phyloP scores from a whole-genome alignment of 2,888 invertebrate genomes.

The Cremastinae sp. region DNA sequence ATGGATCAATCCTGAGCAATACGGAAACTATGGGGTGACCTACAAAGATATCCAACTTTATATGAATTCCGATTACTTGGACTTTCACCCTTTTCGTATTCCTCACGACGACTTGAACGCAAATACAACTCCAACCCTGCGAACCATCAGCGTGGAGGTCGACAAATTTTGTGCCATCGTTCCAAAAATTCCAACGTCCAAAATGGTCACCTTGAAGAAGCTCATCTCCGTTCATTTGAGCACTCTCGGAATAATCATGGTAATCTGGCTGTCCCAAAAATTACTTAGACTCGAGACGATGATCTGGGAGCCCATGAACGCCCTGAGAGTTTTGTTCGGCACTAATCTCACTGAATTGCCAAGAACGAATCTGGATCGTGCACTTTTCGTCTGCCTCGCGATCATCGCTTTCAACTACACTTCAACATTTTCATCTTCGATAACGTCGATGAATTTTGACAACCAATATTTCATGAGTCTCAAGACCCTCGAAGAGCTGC shows the following conservation, averaged over 20 bases:
- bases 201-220: background rate
- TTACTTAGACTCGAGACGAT: background rate
- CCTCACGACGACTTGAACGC: too few relatives aligned
- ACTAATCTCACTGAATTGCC: background rate
- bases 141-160: too few relatives aligned
- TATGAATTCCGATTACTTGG: too few relatives aligned
- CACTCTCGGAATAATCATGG: background rate
- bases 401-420: background rate
- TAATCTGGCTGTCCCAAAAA: constrained; percentile 1
- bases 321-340: constrained; percentile 1
- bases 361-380: constrained; percentile 12
- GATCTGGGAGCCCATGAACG: background rate
- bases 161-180: background rate
- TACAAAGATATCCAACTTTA: too few relatives aligned
- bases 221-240: background rate
- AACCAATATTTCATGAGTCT: background rate
- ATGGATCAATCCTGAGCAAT: background rate
- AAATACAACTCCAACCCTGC: too few relatives aligned
- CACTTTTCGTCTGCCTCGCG: background rate
- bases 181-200: background rate
- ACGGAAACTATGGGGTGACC: background rate
- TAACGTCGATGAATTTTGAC: background rate
- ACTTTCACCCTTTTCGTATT: too few relatives aligned
- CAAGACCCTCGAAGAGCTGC: too few relatives aligned
- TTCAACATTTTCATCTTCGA: background rate